A percentile compares a stretch with the other conserved stretches of the same genome.
phyloP scores from a whole-genome alignment of 2,797 vertebrate species.

The Paratrypauchen microcephalus region DNA sequence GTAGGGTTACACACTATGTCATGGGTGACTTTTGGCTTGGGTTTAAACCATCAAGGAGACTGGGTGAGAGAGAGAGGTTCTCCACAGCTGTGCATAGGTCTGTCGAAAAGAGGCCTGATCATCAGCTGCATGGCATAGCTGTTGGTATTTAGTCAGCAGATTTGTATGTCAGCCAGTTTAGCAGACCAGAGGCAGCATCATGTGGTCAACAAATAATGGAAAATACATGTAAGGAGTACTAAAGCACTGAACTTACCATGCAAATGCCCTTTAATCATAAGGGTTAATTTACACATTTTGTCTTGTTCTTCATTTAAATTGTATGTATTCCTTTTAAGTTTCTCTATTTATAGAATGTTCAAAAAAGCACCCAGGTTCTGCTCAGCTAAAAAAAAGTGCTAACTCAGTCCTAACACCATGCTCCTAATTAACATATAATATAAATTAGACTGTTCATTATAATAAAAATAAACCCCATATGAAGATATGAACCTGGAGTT shows the following conservation, averaged over 20 bases:
- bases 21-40: slow-evolving; percentile 60
- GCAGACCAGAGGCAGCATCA: slow-evolving; percentile 62
- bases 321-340: too few species aligned
- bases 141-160: slow-evolving; percentile 65
- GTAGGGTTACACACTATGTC: slow-evolving; percentile 65
- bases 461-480: too few species aligned
- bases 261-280: background rate
- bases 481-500: background rate
- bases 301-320: too few species aligned
- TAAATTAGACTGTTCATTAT: too few species aligned
- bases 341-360: too few species aligned
- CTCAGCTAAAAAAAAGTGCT: background rate
- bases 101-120: slow-evolving; percentile 50
- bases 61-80: slow-evolving; percentile 44
- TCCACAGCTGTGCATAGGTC: slow-evolving; percentile 62
- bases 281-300: background rate
- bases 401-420: background rate
- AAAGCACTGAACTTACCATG: background rate
- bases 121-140: slow-evolving; percentile 49
- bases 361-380: background rate
- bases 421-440: background rate
- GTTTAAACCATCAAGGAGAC: slow-evolving; percentile 54
- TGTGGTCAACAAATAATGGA: slow-evolving; percentile 74
- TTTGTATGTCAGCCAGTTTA: slow-evolving; percentile 69
- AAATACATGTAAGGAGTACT: slow-evolving; percentile 21